phyloP scores from a whole-genome alignment of 2,888 invertebrate genomes.

The Blomia tropicalis region DNA sequence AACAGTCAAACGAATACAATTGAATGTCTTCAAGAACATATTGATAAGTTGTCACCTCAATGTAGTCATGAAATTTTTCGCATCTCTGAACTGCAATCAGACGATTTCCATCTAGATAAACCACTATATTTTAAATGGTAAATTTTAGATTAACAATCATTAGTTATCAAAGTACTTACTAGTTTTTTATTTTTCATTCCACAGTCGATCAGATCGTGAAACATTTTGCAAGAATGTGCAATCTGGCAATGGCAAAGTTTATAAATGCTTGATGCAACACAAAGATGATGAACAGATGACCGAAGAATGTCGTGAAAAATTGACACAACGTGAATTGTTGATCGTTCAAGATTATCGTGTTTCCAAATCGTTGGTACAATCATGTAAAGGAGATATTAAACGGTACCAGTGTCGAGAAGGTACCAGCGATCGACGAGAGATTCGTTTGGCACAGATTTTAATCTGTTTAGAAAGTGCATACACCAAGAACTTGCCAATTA shows the following conservation, averaged over 20 bases:
- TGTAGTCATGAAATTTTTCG: constrained; percentile 65
- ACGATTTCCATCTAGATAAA: constrained; percentile 69
- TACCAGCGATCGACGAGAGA: constrained; percentile 53
- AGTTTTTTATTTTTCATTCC: too few species aligned
- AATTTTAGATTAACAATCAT: too few species aligned
- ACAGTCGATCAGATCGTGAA: constrained; percentile 64
- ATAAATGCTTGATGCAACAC: constrained; percentile 71
- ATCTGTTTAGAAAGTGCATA: constrained; percentile 61
- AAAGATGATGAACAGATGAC: constrained; percentile 52
- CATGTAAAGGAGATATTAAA: constrained; percentile 77
- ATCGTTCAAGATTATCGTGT: constrained; percentile 78
- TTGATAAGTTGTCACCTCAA: constrained; percentile 45
- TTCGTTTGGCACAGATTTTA: constrained; percentile 71
- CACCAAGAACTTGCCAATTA: constrained; percentile 40
- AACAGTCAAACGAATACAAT: constrained; percentile 63
- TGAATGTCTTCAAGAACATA: constrained; percentile 59
- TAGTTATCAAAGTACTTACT: too few species aligned
- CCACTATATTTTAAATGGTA: constrained; percentile 76
- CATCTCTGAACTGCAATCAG: constrained; percentile 74
- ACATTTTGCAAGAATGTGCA: constrained; percentile 52
- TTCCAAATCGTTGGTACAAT: constrained; percentile 67
- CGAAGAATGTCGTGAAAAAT: constrained; percentile 55
- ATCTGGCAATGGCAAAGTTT: constrained; percentile 63
- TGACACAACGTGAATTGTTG: constrained; percentile 66
- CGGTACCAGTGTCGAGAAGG: constrained; percentile 63